phyloP scores from a whole-genome alignment of 2,113 vertebrate species.

The Oryzias celebensis region DNA sequence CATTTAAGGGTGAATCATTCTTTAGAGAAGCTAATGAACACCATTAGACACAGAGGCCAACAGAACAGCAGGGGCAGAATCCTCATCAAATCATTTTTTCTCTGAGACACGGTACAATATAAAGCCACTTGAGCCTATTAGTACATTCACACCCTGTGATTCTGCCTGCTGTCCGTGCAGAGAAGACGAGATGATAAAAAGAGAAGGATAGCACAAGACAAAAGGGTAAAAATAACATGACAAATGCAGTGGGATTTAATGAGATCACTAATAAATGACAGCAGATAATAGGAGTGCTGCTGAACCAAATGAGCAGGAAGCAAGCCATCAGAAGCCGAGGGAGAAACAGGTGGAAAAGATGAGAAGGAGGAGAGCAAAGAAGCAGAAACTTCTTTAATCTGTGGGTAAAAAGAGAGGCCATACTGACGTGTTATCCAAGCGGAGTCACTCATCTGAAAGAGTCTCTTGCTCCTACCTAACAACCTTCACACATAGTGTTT shows the following conservation, averaged over 20 bases:
- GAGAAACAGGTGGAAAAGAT: conserved; percentile 9
- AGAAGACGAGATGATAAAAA: conserved; percentile 25
- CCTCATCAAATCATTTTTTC: conserved; percentile 42
- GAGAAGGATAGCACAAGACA: conserved; percentile 1
- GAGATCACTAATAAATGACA: conserved; percentile 26
- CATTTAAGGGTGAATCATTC: conserved; percentile 76
- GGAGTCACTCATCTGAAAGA: conserved; percentile 60
- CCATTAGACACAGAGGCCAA: conserved; percentile 52
- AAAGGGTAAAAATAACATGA: conserved; percentile 21
- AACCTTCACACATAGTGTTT: conserved; percentile 49
- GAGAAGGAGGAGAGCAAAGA: conserved; percentile 31
- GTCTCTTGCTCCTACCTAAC: conserved; percentile 61
- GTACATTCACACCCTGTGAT: conserved; percentile 49
- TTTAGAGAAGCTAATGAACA: conserved; percentile 72
- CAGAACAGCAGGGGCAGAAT: conserved; percentile 52
- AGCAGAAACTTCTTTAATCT: conserved; percentile 57
- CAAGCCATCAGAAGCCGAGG: conserved; percentile 4
- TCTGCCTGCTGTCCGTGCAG: conserved; percentile 27
- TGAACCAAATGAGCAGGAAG: conserved; percentile 15
- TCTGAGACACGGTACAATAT: conserved; percentile 22
- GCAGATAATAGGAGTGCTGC: conserved; percentile 20
- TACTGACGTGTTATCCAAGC: conserved; percentile 50
- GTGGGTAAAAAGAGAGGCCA: conserved; percentile 34
- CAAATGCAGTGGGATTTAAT: conserved; percentile 21
- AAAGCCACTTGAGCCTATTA: conserved; percentile 65